Evolutionary conservation across 53 echinoderm and acorn worm genomes (phyloP).

Genomic region (Henricia sp.): DNA sequence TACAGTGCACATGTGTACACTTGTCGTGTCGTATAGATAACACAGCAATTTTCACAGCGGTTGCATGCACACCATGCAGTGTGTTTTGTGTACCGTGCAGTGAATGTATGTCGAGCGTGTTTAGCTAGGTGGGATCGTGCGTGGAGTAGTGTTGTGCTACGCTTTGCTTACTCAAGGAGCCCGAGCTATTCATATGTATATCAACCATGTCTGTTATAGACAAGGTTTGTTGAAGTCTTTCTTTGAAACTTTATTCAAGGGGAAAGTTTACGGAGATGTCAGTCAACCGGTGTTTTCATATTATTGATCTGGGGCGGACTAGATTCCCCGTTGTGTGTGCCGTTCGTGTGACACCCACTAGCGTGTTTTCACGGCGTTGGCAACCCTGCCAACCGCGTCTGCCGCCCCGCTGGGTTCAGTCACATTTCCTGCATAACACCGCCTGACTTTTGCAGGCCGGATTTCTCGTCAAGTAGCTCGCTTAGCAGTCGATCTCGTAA

Average conservation of each 20-base stretch:
- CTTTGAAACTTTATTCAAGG: conserved; percentile 43
- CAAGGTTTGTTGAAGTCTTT: conserved; percentile 50
- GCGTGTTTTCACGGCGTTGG: not conserved
- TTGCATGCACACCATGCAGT: conserved; percentile 8
- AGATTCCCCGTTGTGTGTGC: not conserved
- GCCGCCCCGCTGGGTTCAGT: conserved; percentile 43
- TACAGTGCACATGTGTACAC: not conserved
- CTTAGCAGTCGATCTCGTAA: not conserved
- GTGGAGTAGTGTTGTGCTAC: not conserved
- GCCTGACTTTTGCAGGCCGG: not conserved
- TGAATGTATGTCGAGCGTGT: conserved; percentile 22
- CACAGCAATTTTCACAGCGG: conserved; percentile 14
- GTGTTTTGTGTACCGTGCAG: not conserved
- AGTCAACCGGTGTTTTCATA: conserved; percentile 2
- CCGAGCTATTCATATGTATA: conserved; percentile 50
- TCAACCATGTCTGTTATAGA: conserved; percentile 55
- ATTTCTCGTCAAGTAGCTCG: not conserved
- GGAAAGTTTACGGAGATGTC: conserved; percentile 53
- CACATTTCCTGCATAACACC: conserved; percentile 33
- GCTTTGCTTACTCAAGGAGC: not conserved
- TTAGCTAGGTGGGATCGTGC: too few species aligned
- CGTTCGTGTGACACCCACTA: not conserved
- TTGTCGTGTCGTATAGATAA: not conserved
- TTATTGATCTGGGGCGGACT: not conserved
- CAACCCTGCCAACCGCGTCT: not conserved